Evolutionary conservation across 37 sponge, comb jelly and placozoan genomes (phyloP).

Genomic region (Aphrocallistes beatrix): DNA sequence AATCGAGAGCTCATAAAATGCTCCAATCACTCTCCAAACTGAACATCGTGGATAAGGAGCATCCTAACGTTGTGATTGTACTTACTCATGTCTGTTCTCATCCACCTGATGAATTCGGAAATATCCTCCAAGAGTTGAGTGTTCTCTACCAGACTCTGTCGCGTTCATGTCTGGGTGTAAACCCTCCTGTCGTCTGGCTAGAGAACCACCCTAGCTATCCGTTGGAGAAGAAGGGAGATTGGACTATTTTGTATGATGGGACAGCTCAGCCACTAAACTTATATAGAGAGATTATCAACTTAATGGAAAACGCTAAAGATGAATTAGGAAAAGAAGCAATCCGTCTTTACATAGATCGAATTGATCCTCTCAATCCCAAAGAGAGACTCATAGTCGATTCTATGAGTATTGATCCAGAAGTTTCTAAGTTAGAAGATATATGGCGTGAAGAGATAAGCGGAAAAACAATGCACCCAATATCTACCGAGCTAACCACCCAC

Average conservation of each 20-base stretch:
- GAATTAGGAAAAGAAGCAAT: background rate
- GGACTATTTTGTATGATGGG: background rate
- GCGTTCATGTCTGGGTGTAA: background rate
- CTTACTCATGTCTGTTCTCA: conserved; percentile 9
- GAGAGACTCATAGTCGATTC: background rate
- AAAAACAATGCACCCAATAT: no score
- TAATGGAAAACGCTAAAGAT: background rate
- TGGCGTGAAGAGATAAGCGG: no score
- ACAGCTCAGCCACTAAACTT: background rate
- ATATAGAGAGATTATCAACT: background rate
- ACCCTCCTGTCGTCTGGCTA: background rate
- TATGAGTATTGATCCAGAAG: no score
- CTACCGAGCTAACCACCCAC: no score
- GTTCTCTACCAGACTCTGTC: background rate
- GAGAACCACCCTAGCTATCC: background rate
- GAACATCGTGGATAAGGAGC: background rate
- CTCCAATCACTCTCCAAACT: background rate
- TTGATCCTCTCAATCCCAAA: background rate
- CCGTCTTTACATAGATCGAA: background rate
- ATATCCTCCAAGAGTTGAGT: background rate
- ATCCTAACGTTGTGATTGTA: background rate
- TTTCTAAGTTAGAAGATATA: no score
- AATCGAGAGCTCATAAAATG: background rate
- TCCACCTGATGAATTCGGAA: background rate
- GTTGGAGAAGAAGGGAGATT: background rate